Conservation (phyloP, 2,888 invertebrate species). For the Drosophila limbata region DNA sequence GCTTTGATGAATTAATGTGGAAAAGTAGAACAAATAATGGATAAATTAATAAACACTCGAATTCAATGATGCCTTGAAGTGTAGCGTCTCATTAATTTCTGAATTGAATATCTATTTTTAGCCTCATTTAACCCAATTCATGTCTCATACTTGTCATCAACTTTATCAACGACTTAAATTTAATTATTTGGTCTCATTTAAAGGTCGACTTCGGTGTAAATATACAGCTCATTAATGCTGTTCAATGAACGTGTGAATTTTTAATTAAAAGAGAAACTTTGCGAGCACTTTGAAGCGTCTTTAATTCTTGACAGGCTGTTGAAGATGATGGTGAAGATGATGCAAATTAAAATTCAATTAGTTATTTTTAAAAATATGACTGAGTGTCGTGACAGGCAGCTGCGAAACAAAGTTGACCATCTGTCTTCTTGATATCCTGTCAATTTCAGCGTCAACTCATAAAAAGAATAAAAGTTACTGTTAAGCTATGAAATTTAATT, state of each 20-base stretch:
- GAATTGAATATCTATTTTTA: slow-evolving; percentile 29
- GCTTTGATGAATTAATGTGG: slow-evolving; percentile 14
- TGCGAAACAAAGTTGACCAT: neutral
- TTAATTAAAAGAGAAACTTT: slow-evolving; percentile 35
- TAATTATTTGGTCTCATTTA: slow-evolving; percentile 21
- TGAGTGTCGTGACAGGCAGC: neutral
- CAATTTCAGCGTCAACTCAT: neutral
- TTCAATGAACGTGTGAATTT: slow-evolving; percentile 27
- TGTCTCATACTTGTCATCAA: slow-evolving; percentile 11
- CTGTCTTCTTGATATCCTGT: neutral
- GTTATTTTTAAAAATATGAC: slow-evolving; percentile 3
- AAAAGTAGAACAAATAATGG: slow-evolving; percentile 6
- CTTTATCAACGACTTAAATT: slow-evolving; percentile 20
- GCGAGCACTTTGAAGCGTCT: slow-evolving; percentile 18
- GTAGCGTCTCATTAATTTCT: slow-evolving; percentile 1
- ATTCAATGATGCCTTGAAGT: neutral
- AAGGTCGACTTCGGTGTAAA: slow-evolving; percentile 1
- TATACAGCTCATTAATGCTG: slow-evolving; percentile 16
- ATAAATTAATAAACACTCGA: slow-evolving; percentile 6
- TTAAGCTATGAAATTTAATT: neutral
- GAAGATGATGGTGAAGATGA: neutral
- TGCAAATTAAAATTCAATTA: slow-evolving; percentile 22
- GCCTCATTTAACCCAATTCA: slow-evolving; percentile 36
- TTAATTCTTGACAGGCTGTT: slow-evolving; percentile 6
- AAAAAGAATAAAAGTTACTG: neutral